Base-by-base conservation (phyloP, 2,888 invertebrate genomes). In the Diplolepis rosae region DNA sequence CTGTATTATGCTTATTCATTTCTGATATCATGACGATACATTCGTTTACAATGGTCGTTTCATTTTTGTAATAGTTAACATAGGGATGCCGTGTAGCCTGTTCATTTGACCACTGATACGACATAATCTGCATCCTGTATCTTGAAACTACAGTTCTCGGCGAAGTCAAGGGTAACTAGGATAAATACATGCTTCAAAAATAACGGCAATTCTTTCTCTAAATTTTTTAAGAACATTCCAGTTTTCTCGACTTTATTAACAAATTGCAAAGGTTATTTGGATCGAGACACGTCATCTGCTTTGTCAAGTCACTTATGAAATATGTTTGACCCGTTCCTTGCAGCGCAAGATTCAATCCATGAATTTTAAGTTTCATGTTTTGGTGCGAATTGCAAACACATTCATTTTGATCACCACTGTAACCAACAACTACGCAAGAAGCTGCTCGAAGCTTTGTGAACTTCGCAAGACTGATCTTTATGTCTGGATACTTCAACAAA, bases 121-220 rank as follows among this genome's bases (percentile, higher is more conserved):
- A 67, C 39, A n/a, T 68, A 68, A 11, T 65, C 50, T 22, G 71
- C 71, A 52, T 71, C 65, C 65, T 71, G 68, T 0, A 71, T 24
- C 7, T 28, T 13, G 42, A 68, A 68, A n/a, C 24, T 65, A 18
- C 68, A 65, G 52, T 71, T 71, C 52, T 68, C 54, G 11, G 71
- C 51, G 22, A 68, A 68, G 65, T 71, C 68, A 22, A 71, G 54
- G 1, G 67, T 32, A 7, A 32, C 70, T 30, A 54, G n/a, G 18
- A 54, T 18, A 54, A 54, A 54, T 24, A 24, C 54, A 54, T 54
- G 54, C 27, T 54, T 54, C 18, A 54, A 22, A 24, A 15, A 30
- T 27, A 54, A 13, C 18, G 30, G 30, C n/a, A 54, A 15, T 28
- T 54, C 54, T 4, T 4, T 54, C n/a, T 27, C 4, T 11, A 54